Percentiles rank a stretch among this genome's conserved stretches.
phyloP scores from a whole-genome alignment of 2,888 invertebrate genomes.

The Neoaliturus tenellus region DNA sequence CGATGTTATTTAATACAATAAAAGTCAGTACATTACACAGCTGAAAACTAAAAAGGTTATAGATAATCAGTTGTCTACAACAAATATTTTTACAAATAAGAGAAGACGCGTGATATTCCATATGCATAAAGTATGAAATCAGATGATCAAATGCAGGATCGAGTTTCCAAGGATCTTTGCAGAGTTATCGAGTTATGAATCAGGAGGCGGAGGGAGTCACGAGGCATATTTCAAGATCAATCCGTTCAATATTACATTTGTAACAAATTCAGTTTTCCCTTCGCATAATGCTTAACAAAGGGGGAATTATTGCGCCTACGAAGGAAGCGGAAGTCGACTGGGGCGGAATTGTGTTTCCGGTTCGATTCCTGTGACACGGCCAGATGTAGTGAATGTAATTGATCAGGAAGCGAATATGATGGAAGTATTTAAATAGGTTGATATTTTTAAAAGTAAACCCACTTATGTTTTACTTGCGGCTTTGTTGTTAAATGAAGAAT shows the following conservation, averaged over 20 bases:
- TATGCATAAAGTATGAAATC: not conserved
- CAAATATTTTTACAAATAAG: not conserved
- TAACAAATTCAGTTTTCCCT: constrained; percentile 48
- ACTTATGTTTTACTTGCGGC: too few relatives aligned
- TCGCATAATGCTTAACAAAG: constrained; percentile 45
- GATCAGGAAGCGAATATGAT: not conserved
- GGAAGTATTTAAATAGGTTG: constrained; percentile 1
- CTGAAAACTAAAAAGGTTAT: too few relatives aligned
- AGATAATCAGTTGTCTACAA: too few relatives aligned
- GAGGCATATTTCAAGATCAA: constrained; percentile 45
- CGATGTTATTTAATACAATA: too few relatives aligned
- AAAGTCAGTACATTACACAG: too few relatives aligned
- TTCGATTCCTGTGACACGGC: constrained; percentile 15
- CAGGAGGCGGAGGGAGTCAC: constrained; percentile 10
- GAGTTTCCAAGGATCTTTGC: constrained; percentile 25
- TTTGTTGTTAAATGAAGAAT: too few relatives aligned
- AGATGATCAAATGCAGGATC: constrained; percentile 1
- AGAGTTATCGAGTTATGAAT: constrained; percentile 29
- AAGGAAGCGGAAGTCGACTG: constrained; percentile 39
- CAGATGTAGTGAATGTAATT: constrained; percentile 1
- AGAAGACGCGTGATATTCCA: not conserved
- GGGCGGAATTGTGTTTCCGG: constrained; percentile 37
- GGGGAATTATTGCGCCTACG: constrained; percentile 43
- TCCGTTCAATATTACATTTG: constrained; percentile 49
- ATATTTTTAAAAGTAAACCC: too few relatives aligned